Base-by-base conservation (phyloP, 2,113 vertebrate genomes). In the Phylloscopus whistleri region DNA sequence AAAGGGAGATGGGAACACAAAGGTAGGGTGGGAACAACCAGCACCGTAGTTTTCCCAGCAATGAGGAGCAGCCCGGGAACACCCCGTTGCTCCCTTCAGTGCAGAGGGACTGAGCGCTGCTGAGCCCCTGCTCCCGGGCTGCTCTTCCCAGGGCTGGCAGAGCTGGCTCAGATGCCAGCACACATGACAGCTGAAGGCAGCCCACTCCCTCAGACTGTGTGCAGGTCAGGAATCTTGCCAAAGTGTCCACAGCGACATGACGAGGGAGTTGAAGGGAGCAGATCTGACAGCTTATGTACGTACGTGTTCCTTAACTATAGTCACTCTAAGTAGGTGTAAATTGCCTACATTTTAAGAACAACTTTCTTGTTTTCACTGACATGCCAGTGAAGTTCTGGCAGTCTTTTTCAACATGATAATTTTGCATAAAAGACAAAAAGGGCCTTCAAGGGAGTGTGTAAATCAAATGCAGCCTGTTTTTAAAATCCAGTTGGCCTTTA, bases 281-380 rank as follows among this genome's bases (percentile, higher is more conserved):
- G 88, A 87, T 89, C 64, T 86, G 95, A 90, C 93, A 94, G 94
- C 76, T 95, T 56, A 37, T 56, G n/a, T 41, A n/a, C 1, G 24
- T 68, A 37, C 1, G 1, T 52, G 52, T 84, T 96, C 66, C 41
- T 92, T 90, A 90, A 89, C 83, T 95, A 46, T 14, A 95, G 72
- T 86, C 48, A 39, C 83, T 96, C 56, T 52, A 69, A 94, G 92
- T 75, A 95, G 95, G 93, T 96, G 94, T 92, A 80, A 93, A 94
- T 96, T 93, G 90, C 90, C 82, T 86, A 62, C 88, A 62, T 90
- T 94, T 95, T 96, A 77, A 90, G 94, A 96, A 92, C 72, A 77
- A 81, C 41, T 90, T 92, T 88, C 85, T 93, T 95, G 83, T 92
- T 95, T 96, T 87, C 79, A 49, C 28, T 93, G 88, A 89, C 64